A percentile compares a stretch with the other conserved stretches of the same genome.
Evolutionary conservation across 2,797 vertebrate genomes (phyloP).

Genomic region (Danio aesculapii): DNA sequence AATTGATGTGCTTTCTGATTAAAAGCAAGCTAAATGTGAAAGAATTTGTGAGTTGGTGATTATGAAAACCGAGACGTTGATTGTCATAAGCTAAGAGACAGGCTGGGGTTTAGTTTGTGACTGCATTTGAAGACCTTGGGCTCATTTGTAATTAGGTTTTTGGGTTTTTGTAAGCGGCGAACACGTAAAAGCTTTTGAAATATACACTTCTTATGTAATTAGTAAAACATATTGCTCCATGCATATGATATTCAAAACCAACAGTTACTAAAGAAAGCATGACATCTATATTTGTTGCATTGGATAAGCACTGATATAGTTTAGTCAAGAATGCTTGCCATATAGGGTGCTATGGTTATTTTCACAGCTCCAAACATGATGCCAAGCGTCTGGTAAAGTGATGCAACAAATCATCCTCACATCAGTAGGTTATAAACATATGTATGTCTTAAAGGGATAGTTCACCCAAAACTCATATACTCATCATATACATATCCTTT

Average conservation of each 20-base stretch:
- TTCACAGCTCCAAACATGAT: constrained; percentile 27
- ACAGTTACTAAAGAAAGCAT: constrained; percentile 4
- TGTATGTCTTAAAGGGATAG: neutral
- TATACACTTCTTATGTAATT: neutral
- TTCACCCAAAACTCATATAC: too few species aligned
- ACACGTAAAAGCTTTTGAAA: neutral
- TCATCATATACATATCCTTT: too few species aligned
- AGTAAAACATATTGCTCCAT: neutral
- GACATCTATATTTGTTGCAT: constrained; percentile 44
- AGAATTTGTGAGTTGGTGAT: neutral
- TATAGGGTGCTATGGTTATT: constrained; percentile 34
- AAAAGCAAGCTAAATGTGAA: neutral
- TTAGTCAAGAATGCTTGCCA: constrained; percentile 47
- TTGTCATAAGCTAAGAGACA: neutral
- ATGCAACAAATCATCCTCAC: constrained; percentile 3
- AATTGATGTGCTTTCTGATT: constrained; percentile 53
- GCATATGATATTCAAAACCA: constrained; percentile 4
- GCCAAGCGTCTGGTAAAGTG: neutral
- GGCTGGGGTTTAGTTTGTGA: too few species aligned
- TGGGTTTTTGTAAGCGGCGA: too few species aligned
- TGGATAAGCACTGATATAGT: constrained; percentile 35
- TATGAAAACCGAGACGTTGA: neutral
- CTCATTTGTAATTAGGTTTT: too few species aligned
- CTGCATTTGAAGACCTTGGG: neutral
- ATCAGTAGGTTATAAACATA: neutral